Percentiles rank a stretch among this genome's conserved stretches.
phyloP scores from a whole-genome alignment of 2,888 invertebrate genomes.

The Macrosiphum euphorbiae region DNA sequence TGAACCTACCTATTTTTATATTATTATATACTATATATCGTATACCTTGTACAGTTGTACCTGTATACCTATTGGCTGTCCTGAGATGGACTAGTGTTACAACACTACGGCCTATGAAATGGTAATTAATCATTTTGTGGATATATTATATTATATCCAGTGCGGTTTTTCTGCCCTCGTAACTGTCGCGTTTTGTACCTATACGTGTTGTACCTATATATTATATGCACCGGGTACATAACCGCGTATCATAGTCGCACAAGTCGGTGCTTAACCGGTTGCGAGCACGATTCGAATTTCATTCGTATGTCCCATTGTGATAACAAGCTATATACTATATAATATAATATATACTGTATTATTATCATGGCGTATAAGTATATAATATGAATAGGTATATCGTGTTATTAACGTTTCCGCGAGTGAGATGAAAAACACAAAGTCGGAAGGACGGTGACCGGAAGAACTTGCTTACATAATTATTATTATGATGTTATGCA shows the following conservation, averaged over 20 bases:
- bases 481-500: neutral
- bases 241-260: neutral
- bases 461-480: neutral
- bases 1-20: neutral
- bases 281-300: slow-evolving; percentile 25
- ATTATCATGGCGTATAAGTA: neutral
- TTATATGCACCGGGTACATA: neutral
- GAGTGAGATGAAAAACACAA: neutral
- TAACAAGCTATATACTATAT: neutral
- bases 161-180: slow-evolving; percentile 48
- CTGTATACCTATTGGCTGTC: neutral
- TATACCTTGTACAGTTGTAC: neutral
- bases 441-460: neutral
- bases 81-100: slow-evolving; percentile 44
- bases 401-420: neutral
- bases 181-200: neutral
- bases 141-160: neutral
- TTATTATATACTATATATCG: too few species aligned
- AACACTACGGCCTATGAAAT: slow-evolving; percentile 23
- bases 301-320: slow-evolving; percentile 6
- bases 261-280: slow-evolving; percentile 12
- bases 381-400: neutral
- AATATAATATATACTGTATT: neutral
- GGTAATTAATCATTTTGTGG: slow-evolving; percentile 49
- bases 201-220: neutral